Evolutionary conservation across 2,797 vertebrate species (phyloP), one percentile per base, ranked within the genome.

Genomic region (Pangasius mekongensis): DNA sequence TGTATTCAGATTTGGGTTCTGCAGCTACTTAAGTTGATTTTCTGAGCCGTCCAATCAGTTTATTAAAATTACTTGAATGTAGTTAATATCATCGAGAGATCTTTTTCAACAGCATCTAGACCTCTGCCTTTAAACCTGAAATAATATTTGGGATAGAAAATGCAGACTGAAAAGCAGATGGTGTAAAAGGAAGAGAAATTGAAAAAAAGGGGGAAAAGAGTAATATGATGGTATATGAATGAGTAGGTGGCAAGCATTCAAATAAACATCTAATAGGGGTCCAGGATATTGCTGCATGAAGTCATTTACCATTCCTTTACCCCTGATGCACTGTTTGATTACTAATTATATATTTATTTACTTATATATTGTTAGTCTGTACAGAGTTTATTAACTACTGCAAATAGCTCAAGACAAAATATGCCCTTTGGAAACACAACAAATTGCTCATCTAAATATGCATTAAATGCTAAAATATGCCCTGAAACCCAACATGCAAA

Each of bases 401-500:
- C 33, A 82, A 82, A 62, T 43, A 60, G 62, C 22, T 24, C 33
- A 43, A 62, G 36, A 82, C 4, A n/a, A 83, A 83, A 83, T 43
- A 14, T 4, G 22, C 39, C 36, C 5, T 4, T 36, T 69, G 24
- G 64, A 87, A 47, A 86, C 33, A 66, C 77, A 87, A 67, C 33
- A 71, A 47, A 81, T 83, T 83, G 62, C 76, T 73, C n/a, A 39
- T 86, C 49, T 71, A 76, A 91, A 66, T 85, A 64, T 85, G 43
- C 60, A 81, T 81, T 82, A 30, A 88, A 86, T 49, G 58, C 62
- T 60, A 47, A 58, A 69, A 52, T 67, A 16, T 56, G 49, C 85
- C 2, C 78, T 60, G 54, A 81, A 81, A 58, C 30, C 9, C 52
- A 36, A 36, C 49, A 36, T 39, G 22, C 78, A 60, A 81, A 39